Conservation (phyloP, 2,888 invertebrate genomes). For the Troilus luridus region DNA sequence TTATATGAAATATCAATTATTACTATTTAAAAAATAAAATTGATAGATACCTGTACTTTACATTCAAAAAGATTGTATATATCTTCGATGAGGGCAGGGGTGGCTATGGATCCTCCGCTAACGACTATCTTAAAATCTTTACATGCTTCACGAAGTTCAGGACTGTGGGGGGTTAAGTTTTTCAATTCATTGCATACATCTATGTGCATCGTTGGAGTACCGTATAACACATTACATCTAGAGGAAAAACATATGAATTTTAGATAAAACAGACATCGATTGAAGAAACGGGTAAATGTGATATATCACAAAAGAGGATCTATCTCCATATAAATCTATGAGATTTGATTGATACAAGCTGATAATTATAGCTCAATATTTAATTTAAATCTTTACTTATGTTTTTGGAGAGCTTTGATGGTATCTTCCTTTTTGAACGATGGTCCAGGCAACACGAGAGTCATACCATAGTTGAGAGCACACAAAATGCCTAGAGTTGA, state of each 20-base stretch:
- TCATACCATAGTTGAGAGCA: conserved; percentile 75
- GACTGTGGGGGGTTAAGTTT: conserved; percentile 54
- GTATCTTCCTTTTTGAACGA: conserved; percentile 76
- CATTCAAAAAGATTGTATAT: conserved; percentile 68
- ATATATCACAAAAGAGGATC: too few species aligned
- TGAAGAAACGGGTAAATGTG: too few species aligned
- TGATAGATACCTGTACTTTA: conserved; percentile 62
- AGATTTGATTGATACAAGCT: too few species aligned
- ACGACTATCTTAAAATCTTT: conserved; percentile 74
- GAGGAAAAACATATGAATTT: conserved; percentile 58
- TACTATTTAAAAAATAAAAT: neutral
- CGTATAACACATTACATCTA: conserved; percentile 81
- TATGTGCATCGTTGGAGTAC: conserved; percentile 90
- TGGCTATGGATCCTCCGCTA: conserved; percentile 82
- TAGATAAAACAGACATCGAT: too few species aligned
- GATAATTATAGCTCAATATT: neutral
- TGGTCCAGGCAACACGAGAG: conserved; percentile 75
- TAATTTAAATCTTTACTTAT: conserved; percentile 72
- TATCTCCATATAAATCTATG: too few species aligned
- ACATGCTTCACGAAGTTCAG: conserved; percentile 55
- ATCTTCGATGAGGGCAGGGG: conserved; percentile 74
- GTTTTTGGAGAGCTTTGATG: conserved; percentile 76
- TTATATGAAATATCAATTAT: too few species aligned
- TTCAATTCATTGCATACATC: conserved; percentile 75
- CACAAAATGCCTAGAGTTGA: conserved; percentile 76